These are phyloP conservation scores for Cyanoderma ruficeps DNA, from an alignment of 2,113 vertebrate genomes.

Conservation along the genomic window DNA sequence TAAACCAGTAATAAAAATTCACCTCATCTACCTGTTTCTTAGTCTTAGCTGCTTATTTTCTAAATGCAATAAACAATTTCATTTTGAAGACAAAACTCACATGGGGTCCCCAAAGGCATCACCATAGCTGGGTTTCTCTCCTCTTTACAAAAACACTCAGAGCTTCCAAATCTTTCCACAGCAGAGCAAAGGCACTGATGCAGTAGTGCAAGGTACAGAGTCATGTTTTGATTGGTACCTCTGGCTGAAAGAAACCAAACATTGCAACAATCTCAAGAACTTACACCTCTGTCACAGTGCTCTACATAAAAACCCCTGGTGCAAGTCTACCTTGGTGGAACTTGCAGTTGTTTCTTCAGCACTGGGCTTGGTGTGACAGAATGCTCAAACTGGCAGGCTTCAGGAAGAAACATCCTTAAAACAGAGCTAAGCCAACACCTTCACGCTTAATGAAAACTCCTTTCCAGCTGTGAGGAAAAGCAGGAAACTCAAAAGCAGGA, in stretches of 20 bases:
- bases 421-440: background rate
- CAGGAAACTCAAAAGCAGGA: background rate
- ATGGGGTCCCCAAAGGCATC: background rate
- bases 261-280: background rate
- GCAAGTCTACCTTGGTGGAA: background rate
- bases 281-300: background rate
- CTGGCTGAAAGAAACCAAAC: background rate
- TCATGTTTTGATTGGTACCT: background rate
- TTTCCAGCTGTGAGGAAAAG: background rate
- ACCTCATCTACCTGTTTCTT: background rate
- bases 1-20: background rate
- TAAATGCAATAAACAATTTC: background rate
- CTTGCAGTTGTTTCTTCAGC: background rate
- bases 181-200: background rate
- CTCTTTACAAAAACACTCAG: background rate
- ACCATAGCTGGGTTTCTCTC: background rate
- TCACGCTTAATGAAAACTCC: background rate
- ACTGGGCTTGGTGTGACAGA: background rate
- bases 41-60: background rate
- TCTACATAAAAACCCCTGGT: background rate
- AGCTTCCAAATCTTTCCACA: background rate
- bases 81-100: background rate
- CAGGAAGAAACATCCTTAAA: background rate
- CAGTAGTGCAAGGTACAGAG: fast-evolving
- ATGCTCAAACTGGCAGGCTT: background rate